Evolutionary conservation across 2,113 vertebrate genomes (phyloP).

Genomic region (Oreochromis aureus): DNA sequence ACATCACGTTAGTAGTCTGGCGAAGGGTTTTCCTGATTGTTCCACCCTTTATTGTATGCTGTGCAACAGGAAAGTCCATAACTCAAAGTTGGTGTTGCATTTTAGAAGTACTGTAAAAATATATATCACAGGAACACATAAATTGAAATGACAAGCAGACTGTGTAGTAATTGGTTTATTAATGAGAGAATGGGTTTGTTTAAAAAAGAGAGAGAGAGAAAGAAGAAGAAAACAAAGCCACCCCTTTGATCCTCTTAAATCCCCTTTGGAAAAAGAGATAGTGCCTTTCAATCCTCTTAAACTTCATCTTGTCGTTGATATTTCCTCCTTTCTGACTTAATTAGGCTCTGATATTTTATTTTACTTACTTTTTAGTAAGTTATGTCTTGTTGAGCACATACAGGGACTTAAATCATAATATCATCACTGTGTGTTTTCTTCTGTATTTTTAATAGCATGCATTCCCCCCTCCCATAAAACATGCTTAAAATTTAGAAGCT

Average conservation of each 20-base stretch:
- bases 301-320: constrained; percentile 28
- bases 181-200: neutral
- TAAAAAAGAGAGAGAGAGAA: neutral
- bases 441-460: neutral
- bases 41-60: neutral
- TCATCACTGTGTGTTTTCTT: neutral
- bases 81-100: neutral
- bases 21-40: neutral
- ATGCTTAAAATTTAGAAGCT: neutral
- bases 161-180: neutral
- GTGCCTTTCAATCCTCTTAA: constrained; percentile 24
- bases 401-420: neutral
- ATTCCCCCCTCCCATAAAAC: neutral
- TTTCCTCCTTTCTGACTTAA: neutral
- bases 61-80: neutral
- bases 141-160: neutral
- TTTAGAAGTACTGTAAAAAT: neutral
- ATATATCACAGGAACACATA: neutral
- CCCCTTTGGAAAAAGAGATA: neutral
- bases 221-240: neutral
- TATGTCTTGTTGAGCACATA: neutral
- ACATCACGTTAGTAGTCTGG: neutral
- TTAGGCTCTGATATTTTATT: neutral
- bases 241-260: neutral
- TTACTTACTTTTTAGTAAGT: neutral